Conservation (phyloP, 2,888 invertebrate genomes). For the Apamea anceps region DNA sequence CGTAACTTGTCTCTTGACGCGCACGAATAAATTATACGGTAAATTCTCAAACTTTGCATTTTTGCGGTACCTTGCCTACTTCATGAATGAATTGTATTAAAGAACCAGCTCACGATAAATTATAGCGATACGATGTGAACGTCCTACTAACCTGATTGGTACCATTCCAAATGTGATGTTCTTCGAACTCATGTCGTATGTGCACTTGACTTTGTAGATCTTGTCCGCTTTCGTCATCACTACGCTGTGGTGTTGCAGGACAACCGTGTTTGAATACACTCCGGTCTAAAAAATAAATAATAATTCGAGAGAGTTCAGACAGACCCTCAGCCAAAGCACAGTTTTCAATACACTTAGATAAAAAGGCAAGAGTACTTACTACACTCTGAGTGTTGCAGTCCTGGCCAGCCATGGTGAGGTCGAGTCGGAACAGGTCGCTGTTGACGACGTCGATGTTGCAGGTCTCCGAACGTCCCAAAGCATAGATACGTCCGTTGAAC, state of each 20-base stretch:
- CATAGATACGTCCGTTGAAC: slow-evolving; percentile 98
- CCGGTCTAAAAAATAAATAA: slow-evolving; percentile 92
- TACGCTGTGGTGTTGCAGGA: slow-evolving; percentile 98
- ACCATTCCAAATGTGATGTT: slow-evolving; percentile 99
- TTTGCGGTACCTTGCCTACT: slow-evolving; percentile 60
- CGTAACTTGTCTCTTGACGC: slow-evolving; percentile 74
- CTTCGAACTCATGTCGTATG: slow-evolving; percentile 98
- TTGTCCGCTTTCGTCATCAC: slow-evolving; percentile 99
- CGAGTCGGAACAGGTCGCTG: slow-evolving; percentile 97
- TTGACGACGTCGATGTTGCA: slow-evolving; percentile 98
- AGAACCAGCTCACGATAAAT: slow-evolving; percentile 65
- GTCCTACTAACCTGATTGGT: slow-evolving; percentile 94
- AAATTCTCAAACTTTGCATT: slow-evolving; percentile 68
- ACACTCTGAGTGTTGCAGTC: slow-evolving; percentile 99
- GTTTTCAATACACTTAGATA: background rate
- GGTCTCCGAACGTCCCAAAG: slow-evolving; percentile 97
- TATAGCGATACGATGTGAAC: slow-evolving; percentile 53
- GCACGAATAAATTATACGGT: slow-evolving; percentile 76
- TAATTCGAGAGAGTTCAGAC: background rate
- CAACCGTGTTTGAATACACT: slow-evolving; percentile 98
- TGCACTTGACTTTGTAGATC: slow-evolving; percentile 98
- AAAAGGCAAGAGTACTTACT: slow-evolving; percentile 90
- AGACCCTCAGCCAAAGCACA: background rate
- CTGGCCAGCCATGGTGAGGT: slow-evolving; percentile 97
- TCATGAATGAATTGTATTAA: slow-evolving; percentile 61